Conservation (phyloP, 2,113 vertebrate species). For the Phyllostomus hastatus region DNA sequence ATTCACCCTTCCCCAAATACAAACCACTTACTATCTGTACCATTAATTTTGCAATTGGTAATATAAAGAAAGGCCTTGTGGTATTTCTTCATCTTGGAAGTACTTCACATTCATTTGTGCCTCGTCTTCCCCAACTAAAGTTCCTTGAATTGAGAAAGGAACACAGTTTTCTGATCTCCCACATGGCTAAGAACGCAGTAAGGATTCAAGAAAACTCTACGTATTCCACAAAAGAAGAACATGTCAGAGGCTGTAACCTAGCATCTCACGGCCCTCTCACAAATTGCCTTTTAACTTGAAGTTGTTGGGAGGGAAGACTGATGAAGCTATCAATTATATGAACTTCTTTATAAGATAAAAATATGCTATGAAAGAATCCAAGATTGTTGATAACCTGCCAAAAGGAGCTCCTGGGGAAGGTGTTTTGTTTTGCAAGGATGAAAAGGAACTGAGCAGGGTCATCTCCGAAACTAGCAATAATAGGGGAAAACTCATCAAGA, state of each 20-base stretch:
- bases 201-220: background rate
- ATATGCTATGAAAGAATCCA: background rate
- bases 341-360: background rate
- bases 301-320: background rate
- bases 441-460: background rate
- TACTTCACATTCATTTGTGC: background rate
- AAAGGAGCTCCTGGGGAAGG: background rate
- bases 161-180: background rate
- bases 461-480: background rate
- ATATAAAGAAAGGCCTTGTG: background rate
- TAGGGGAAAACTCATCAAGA: background rate
- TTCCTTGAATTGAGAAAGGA: background rate
- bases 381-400: background rate
- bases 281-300: background rate
- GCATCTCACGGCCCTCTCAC: background rate
- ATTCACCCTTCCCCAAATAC: background rate
- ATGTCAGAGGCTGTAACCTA: background rate
- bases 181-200: background rate
- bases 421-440: conserved; percentile 27
- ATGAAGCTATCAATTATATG: background rate
- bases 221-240: conserved; percentile 25
- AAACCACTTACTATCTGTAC: background rate
- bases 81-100: conserved; percentile 7
- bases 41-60: background rate
- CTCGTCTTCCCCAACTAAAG: background rate